A percentile compares a stretch with the other conserved stretches of the same genome.
Evolutionary conservation across 2,888 invertebrate species (phyloP).

Genomic region (Cerceris rybyensis): DNA sequence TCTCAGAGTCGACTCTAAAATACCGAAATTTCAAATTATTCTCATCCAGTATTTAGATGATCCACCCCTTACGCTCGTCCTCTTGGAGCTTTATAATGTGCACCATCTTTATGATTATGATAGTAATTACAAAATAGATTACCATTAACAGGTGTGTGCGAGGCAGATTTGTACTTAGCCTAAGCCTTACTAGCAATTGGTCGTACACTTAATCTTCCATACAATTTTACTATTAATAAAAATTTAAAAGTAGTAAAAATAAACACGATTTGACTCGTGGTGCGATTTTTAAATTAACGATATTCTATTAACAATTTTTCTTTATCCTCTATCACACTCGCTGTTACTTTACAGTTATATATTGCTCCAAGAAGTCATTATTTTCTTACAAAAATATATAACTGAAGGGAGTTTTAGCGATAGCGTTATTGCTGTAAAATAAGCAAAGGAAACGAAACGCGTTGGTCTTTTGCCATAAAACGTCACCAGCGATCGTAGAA

Average conservation of each 20-base stretch:
- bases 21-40: too few relatives aligned
- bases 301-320: too few relatives aligned
- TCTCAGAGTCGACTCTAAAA: too few relatives aligned
- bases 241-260: not conserved
- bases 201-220: conserved; percentile 75
- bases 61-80: not conserved
- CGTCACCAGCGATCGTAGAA: conserved; percentile 1
- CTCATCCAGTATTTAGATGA: not conserved
- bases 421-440: not conserved
- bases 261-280: not conserved
- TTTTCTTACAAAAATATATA: too few relatives aligned
- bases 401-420: too few relatives aligned
- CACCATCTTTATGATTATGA: not conserved
- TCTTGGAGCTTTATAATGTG: not conserved
- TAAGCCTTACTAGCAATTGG: conserved; percentile 79
- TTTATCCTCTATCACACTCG: too few relatives aligned
- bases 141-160: conserved; percentile 69
- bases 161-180: conserved; percentile 80
- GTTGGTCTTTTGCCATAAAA: not conserved
- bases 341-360: too few relatives aligned
- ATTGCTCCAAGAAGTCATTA: too few relatives aligned
- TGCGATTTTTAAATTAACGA: not conserved
- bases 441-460: not conserved
- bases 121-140: not conserved
- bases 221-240: not conserved